Conservation (phyloP, 2,797 vertebrate genomes). For the Melanotaenia pygmaea region DNA sequence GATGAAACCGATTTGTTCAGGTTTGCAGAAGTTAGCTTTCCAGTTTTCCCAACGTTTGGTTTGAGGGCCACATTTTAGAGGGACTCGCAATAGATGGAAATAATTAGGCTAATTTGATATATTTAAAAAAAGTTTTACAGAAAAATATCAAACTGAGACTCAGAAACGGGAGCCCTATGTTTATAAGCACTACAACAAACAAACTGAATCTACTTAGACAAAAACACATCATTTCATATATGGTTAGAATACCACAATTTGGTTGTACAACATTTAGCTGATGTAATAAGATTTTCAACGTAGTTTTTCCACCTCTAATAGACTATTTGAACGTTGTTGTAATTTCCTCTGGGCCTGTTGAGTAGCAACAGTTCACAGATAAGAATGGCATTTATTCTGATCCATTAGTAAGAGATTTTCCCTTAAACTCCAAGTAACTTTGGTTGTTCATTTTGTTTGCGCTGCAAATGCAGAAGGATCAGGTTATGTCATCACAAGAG, state of each 20-base stretch:
- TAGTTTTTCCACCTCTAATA: too few species aligned
- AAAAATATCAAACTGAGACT: too few species aligned
- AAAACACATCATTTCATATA: too few species aligned
- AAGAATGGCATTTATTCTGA: background rate
- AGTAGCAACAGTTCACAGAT: background rate
- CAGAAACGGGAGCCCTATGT: too few species aligned
- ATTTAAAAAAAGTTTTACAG: too few species aligned
- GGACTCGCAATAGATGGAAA: background rate
- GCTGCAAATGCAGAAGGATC: slow-evolving; percentile 3
- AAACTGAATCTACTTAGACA: too few species aligned
- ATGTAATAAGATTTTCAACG: too few species aligned
- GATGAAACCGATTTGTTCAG: slow-evolving; percentile 63
- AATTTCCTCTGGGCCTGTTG: too few species aligned
- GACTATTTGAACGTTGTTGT: too few species aligned
- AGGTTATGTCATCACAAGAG: slow-evolving; percentile 29
- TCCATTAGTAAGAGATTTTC: background rate
- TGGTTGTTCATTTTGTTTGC: background rate
- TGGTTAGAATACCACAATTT: background rate
- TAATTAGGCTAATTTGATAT: background rate
- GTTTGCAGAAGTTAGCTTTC: slow-evolving; percentile 42
- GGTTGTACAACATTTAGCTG: background rate
- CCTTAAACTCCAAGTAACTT: background rate
- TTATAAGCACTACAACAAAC: too few species aligned
- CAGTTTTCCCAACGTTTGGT: slow-evolving; percentile 25
- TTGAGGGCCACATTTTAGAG: slow-evolving; percentile 6